A percentile compares a stretch with the other conserved stretches of the same genome.
Evolutionary conservation across 2,113 vertebrate genomes (phyloP).

Genomic region (Acrocephalus arundinaceus): DNA sequence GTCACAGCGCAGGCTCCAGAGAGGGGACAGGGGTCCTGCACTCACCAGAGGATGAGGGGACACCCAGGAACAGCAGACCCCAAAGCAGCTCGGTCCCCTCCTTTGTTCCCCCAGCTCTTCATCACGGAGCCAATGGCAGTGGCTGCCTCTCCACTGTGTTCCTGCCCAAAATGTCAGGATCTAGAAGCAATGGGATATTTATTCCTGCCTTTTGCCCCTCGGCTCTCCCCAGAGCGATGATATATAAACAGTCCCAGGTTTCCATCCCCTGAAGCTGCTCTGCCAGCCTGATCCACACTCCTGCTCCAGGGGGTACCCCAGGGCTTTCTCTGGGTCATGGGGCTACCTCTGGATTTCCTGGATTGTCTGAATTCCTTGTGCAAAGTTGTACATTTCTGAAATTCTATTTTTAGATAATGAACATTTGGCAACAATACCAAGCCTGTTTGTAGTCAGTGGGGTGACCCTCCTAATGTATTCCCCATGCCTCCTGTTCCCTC

Average conservation of each 20-base stretch:
- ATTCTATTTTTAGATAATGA: conserved; percentile 43
- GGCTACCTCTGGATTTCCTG: conserved; percentile 47
- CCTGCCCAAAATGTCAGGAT: background rate
- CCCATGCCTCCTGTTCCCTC: background rate
- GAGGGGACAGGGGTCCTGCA: background rate
- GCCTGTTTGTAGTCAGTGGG: conserved; percentile 5
- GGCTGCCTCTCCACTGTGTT: fast-evolving
- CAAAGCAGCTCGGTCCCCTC: fast-evolving
- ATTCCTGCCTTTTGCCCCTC: background rate
- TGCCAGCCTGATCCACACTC: background rate
- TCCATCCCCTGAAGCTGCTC: background rate
- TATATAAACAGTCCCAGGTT: background rate
- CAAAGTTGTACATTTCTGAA: conserved; percentile 25
- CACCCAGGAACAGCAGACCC: background rate
- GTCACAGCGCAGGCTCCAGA: background rate
- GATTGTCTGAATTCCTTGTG: conserved; percentile 56
- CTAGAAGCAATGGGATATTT: background rate
- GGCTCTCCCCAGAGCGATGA: background rate
- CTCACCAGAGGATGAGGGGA: fast-evolving
- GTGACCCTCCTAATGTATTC: conserved; percentile 35
- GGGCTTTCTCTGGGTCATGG: conserved; percentile 18
- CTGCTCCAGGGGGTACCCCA: background rate
- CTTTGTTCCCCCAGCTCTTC: fast-evolving
- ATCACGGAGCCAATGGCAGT: background rate
- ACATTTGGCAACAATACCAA: conserved; percentile 32